Conservation (phyloP, 2,113 vertebrate genomes). For the Spermophilus dauricus region DNA sequence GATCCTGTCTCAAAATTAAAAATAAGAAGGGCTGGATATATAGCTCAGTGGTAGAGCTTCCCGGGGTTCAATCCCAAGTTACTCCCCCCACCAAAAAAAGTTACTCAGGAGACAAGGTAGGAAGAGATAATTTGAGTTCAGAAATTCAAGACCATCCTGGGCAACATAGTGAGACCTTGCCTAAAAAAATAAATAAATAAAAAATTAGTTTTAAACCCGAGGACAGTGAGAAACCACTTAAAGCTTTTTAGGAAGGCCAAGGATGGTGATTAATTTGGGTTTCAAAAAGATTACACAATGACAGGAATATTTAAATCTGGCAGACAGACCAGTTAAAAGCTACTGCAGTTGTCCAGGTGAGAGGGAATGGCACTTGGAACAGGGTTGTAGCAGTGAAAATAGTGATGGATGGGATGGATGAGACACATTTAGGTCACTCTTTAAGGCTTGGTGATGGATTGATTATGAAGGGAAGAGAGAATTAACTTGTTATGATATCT, state of each 20-base stretch:
- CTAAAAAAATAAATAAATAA: background rate
- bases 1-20: background rate
- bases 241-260: background rate
- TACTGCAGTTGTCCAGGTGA: background rate
- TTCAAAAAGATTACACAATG: background rate
- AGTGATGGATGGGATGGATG: background rate
- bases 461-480: background rate
- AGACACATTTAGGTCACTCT: background rate
- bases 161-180: background rate
- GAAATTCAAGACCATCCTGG: background rate
- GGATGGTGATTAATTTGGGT: background rate
- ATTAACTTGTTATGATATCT: background rate
- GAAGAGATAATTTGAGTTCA: too few relatives aligned
- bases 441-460: background rate
- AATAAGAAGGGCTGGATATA: background rate
- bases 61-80: too few relatives aligned
- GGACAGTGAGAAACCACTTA: background rate
- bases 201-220: background rate
- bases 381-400: background rate
- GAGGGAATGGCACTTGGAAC: background rate
- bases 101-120: background rate
- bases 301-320: background rate
- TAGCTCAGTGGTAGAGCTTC: too few relatives aligned
- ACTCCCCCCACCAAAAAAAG: background rate
- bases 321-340: background rate